Evolutionary conservation across 2,888 invertebrate genomes (phyloP).

Genomic region (Cephus sareptanus): DNA sequence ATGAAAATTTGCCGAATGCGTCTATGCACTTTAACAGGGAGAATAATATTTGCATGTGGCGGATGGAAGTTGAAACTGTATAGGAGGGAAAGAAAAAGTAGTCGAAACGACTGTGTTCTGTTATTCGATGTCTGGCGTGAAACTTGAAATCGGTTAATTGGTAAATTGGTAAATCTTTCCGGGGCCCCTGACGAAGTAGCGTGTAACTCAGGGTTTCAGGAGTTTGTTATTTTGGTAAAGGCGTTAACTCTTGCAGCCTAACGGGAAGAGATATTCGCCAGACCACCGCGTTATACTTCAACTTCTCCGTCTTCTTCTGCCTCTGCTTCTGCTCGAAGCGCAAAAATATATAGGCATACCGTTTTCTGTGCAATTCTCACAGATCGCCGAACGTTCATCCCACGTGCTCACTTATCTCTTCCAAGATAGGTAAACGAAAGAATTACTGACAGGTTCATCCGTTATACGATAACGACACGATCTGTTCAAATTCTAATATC

Average conservation of each 20-base stretch:
- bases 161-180: constrained; percentile 16
- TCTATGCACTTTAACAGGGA: constrained; percentile 15
- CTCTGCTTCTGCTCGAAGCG: background rate
- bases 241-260: constrained; percentile 46
- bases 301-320: constrained; percentile 19
- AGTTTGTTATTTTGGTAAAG: constrained; percentile 53
- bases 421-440: background rate
- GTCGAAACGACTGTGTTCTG: constrained; percentile 18
- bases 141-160: background rate
- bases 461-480: no score
- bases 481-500: constrained; percentile 12
- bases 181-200: constrained; percentile 29
- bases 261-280: constrained; percentile 61
- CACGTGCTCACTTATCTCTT: background rate
- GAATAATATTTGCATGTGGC: constrained; percentile 21
- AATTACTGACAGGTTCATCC: background rate
- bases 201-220: constrained; percentile 26
- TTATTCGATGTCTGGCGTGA: constrained; percentile 10
- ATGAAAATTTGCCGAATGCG: constrained; percentile 5
- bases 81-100: background rate
- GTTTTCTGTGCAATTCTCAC: background rate
- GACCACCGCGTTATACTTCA: constrained; percentile 50
- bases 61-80: background rate
- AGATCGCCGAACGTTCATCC: background rate
- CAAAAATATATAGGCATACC: background rate